Evolutionary conservation across 2,888 invertebrate species (phyloP).

Genomic region (Drosophila heteroneura): DNA sequence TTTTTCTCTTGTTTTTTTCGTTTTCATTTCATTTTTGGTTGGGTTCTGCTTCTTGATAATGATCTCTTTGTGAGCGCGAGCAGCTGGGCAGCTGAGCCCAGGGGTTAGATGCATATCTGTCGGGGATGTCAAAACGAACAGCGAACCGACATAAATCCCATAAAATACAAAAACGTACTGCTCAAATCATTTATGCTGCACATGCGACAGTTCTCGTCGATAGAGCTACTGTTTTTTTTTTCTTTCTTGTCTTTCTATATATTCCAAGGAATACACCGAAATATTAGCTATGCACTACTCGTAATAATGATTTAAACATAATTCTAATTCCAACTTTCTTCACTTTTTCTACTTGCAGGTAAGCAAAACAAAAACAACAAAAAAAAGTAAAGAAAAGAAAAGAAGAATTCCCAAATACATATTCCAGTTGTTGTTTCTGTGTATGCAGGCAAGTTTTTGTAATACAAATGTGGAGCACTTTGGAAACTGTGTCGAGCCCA

Average conservation of each 20-base stretch:
- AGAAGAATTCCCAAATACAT: not conserved
- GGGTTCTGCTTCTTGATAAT: conserved; percentile 54
- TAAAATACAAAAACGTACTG: conserved; percentile 22
- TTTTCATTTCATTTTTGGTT: no score
- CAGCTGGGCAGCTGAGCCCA: conserved; percentile 50
- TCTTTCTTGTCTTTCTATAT: not conserved
- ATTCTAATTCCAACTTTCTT: conserved; percentile 23
- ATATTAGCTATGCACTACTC: conserved; percentile 35
- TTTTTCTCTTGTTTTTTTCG: conserved; percentile 49
- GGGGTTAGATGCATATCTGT: conserved; percentile 75
- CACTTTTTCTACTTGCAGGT: conserved; percentile 45
- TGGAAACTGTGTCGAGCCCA: conserved; percentile 72
- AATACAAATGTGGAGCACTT: conserved; percentile 63
- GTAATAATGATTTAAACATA: conserved; percentile 26
- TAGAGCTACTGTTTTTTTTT: conserved; percentile 16
- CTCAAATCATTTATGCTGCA: conserved; percentile 71
- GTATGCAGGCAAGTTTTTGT: conserved; percentile 14
- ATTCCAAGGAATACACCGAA: not conserved
- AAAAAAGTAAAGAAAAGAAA: conserved; percentile 8
- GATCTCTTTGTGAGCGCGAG: conserved; percentile 64
- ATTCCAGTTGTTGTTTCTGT: conserved; percentile 15
- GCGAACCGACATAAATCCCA: conserved; percentile 44
- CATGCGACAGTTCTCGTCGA: conserved; percentile 60
- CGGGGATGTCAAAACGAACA: conserved; percentile 74
- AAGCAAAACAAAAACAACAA: conserved; percentile 30